A percentile compares a stretch with the other conserved stretches of the same genome.
Evolutionary conservation across 2,797 vertebrate genomes (phyloP).

Genomic region (Cuniculus paca): DNA sequence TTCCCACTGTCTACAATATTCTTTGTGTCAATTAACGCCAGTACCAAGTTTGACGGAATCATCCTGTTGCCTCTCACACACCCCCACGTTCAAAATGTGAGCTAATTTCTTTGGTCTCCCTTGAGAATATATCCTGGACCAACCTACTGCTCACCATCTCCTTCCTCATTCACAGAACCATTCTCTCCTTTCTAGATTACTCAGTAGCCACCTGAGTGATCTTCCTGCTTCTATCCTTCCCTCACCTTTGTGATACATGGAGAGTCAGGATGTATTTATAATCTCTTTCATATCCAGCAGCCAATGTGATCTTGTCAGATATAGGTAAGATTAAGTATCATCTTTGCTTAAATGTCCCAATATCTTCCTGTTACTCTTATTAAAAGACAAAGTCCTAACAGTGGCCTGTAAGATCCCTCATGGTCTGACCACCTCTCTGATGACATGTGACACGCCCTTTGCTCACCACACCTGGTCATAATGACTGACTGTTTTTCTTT

Average conservation of each 20-base stretch:
- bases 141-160: not conserved
- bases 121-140: not conserved
- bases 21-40: not conserved
- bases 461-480: not conserved
- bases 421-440: not conserved
- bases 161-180: not conserved
- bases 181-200: not conserved
- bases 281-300: not conserved
- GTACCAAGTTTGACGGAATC: not conserved
- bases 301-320: not conserved
- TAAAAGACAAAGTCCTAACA: slow-evolving; percentile 9
- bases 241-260: too few relatives aligned
- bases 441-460: not conserved
- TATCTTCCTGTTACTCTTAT: not conserved
- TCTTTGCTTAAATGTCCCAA: not conserved
- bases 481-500: not conserved
- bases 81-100: not conserved
- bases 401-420: not conserved
- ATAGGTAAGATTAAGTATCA: not conserved
- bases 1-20: not conserved
- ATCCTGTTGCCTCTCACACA: not conserved
- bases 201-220: not conserved
- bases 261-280: too few relatives aligned
- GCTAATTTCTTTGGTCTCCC: not conserved
- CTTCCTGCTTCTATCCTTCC: not conserved